Base-by-base conservation (phyloP, 2,113 vertebrate genomes). In the Cettia cetti region DNA sequence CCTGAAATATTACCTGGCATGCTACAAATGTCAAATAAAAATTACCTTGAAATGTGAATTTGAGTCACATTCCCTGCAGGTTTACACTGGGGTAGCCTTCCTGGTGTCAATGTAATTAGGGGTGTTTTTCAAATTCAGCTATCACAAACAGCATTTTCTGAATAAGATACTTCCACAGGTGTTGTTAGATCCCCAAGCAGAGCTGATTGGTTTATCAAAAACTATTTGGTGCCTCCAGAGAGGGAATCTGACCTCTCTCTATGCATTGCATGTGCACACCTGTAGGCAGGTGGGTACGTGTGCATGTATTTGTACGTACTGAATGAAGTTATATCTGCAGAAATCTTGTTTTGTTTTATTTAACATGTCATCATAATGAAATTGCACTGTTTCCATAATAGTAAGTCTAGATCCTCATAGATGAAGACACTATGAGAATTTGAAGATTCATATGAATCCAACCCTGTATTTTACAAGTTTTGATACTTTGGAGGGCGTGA, bases 1-100 rank as follows among this genome's bases (percentile, higher is more conserved):
- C 86, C 52, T 60, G 64, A 93, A 89, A 63, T 83, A 77, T 75
- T 89, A 79, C 52, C 50, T 79, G 52, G 2, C 39, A 82, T 15
- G 19, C 35, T 57, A 83, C 33, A 89, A 94, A 93, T n/a, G 20
- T 54, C 76, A 94, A 89, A 90, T 44, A 86, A 23, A 93, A 78
- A 70, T 77, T 52, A 86, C 52, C 11, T 53, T 47, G 30, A 85
- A 86, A 91, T 69, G 27, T 61, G 60, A 83, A 65, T 88, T 54
- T 74, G 30, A 54, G 21, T 74, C 35, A 71, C 24, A 40, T 70
- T 84, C 19, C 40, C 35, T 68, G 16, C 14, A 86, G 42, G 15
- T 78, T 77, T 66, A 59, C 35, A 27, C 27, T 70, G 42, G 39
- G 11, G 15, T 70, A 74, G 33, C 35, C 18, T 85, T 76, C 45